Conservation (phyloP, 2,113 vertebrate genomes). For the Melospiza melodia region DNA sequence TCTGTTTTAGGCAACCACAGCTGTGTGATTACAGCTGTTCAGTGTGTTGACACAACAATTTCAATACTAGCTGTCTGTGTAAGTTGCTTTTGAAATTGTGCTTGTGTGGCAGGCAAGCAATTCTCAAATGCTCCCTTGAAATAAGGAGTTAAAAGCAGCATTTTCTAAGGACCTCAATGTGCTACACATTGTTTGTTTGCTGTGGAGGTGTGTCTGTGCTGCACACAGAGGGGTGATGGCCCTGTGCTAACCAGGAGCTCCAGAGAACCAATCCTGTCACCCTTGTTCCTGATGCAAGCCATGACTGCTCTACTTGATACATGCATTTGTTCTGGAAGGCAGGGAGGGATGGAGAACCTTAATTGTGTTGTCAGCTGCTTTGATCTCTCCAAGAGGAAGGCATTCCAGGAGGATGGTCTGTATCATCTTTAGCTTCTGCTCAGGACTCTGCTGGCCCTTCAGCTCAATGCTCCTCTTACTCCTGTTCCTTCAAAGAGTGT, state of each 20-base stretch:
- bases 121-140: background rate
- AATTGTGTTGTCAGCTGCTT: background rate
- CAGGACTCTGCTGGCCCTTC: background rate
- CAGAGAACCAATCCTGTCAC: background rate
- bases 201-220: background rate
- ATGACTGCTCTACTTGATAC: background rate
- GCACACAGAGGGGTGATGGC: background rate
- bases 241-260: background rate
- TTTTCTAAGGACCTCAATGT: background rate
- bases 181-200: background rate
- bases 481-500: background rate
- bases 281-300: too few relatives aligned
- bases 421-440: background rate
- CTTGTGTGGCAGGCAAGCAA: background rate
- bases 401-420: background rate
- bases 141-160: background rate
- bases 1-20: background rate
- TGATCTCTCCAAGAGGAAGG: background rate
- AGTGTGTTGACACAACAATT: background rate
- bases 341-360: background rate
- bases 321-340: background rate
- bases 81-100: background rate
- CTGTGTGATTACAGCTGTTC: background rate
- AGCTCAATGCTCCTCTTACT: background rate
- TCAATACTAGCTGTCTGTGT: background rate